Evolutionary conservation across 2,113 vertebrate genomes (phyloP), one percentile per base, ranked within the genome.

Genomic region (Hylia prasina): DNA sequence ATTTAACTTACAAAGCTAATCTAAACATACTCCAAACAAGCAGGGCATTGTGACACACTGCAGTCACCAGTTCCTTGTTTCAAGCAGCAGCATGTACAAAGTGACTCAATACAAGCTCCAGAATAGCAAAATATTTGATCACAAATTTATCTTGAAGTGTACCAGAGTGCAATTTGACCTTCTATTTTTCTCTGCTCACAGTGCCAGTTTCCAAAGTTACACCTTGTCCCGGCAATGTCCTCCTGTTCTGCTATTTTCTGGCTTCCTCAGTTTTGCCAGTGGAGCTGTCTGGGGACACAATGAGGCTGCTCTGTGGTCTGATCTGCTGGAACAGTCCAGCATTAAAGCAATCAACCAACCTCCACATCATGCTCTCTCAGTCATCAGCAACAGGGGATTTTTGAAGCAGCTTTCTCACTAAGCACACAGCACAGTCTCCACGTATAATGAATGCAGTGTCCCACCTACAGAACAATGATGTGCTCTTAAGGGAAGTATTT

Each of bases 361-460:
- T 10, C 6, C 24, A 51, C 0, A 0, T n/a, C 28, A 23, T 4
- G 3, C 8, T 57, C 37, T 63, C 56, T 45, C 13, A 88, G 31
- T 28, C 61, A 48, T 27, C 37, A 69, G 31, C 35, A 85, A 45
- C 30, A 15, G 35, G 30, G 33, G 8, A 21, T 50, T 80, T 82
- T 82, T 25, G 39, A 82, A 85, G 66, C 44, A 69, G 19, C 45
- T 87, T 85, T 71, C 48, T n/a, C 21, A 24, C 30, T 13, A 40
- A 53, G 45, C 63, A 80, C 64, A 68, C 27, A 48, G 24, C 2
- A 3, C 16, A 48, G 24, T 18, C 27, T 45, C 40, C 47, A 10
- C 2, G 11, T 12, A 24, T 11, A 31, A 11, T 2, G 7, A 45
- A 48, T 4, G 13, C 13, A 44, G 14, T 15, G 58, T 60, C 60